Percentiles rank a stretch among this genome's conserved stretches.
phyloP scores from a whole-genome alignment of 2,113 vertebrate genomes.

The Cryptoleucopteryx plumbea region DNA sequence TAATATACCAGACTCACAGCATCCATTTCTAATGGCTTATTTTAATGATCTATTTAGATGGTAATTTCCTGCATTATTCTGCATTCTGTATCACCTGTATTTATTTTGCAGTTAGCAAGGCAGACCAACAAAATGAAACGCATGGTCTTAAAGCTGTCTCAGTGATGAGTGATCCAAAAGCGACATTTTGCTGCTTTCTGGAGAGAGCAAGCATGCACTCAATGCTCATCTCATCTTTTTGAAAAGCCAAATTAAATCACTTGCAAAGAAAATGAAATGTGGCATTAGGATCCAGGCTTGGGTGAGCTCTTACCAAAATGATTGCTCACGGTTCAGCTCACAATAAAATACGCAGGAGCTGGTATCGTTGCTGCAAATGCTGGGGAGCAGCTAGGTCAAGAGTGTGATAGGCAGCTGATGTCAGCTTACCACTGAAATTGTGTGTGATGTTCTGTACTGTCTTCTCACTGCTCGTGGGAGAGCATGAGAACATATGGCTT shows the following conservation, averaged over 20 bases:
- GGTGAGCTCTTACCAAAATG: neutral
- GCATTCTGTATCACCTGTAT: fast-evolving
- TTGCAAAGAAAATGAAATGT: neutral
- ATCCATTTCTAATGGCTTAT: neutral
- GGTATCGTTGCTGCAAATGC: neutral
- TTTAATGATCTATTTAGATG: neutral
- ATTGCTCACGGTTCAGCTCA: neutral
- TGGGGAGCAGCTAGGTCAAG: constrained; percentile 15
- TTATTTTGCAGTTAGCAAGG: neutral
- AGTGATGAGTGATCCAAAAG: neutral
- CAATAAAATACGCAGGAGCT: neutral
- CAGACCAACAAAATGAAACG: neutral
- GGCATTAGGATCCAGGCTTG: neutral
- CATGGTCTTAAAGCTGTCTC: neutral
- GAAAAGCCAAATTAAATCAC: neutral
- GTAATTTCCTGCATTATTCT: neutral
- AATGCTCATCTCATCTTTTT: neutral
- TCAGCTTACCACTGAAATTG: neutral
- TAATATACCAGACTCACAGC: neutral
- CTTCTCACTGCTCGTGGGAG: constrained; percentile 21
- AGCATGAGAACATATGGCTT: constrained; percentile 32
- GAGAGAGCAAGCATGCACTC: neutral
- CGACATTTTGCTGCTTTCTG: neutral
- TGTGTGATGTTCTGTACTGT: neutral
- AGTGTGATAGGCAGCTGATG: neutral